Evolutionary conservation across 2,113 vertebrate genomes (phyloP), one percentile per base, ranked within the genome.

Genomic region (Hucho hucho): DNA sequence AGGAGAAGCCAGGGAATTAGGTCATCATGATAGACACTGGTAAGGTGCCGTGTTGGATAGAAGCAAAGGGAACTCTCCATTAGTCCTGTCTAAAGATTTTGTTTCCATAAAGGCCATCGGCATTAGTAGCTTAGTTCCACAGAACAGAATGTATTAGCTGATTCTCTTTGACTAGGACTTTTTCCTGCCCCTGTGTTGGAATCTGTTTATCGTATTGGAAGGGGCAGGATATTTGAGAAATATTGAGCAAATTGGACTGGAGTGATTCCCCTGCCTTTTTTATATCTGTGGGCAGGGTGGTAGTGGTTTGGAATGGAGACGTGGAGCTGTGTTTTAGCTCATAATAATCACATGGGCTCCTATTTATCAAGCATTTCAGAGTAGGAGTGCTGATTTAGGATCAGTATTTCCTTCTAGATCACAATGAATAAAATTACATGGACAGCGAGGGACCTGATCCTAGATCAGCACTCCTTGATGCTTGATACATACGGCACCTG

Each of bases 141-240:
- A 69, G 77, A 75, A 69, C 73, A 70, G 72, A 72, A 49, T 81
- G 68, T 75, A 53, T 53, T 53, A 4, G 16, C 13, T 53, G 49
- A 53, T 18, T 73, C 68, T 87, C 83, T 82, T 75, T 69, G 69
- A 43, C 4, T 6, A 78, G 80, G 58, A 87, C 83, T 81, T 72
- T 73, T 83, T 86, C 78, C 64, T 72, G 37, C 77, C 83, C 77
- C 83, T 79, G 75, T 85, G 84, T 74, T 56, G 49, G 74, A 79
- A 84, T 80, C 81, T 75, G 71, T 85, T 89, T 84, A 87, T 88
- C 83, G 69, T 79, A 83, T 87, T 77, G 88, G 87, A 90, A 72
- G 14, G 77, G 28, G 78, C 67, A 24, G 74, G 56, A 72, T 25
- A 53, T 22, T 61, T 13, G 3, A 61, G 79, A 64, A 79, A 83